Evolutionary conservation across 2,113 vertebrate genomes (phyloP).

Genomic region (Hiodon tergisus): DNA sequence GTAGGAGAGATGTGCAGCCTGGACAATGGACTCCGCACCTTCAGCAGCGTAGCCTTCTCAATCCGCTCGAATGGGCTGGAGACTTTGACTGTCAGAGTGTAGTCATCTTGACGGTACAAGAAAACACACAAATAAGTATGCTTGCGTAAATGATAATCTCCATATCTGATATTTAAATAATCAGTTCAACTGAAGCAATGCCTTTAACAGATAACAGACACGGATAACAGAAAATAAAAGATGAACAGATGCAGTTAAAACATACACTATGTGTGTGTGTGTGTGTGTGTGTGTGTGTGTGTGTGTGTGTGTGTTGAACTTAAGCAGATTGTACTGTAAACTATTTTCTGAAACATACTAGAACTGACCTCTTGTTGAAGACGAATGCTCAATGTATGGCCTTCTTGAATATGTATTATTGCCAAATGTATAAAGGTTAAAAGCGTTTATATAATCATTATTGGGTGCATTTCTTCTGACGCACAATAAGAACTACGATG

Average conservation of each 20-base stretch:
- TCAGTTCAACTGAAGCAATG: no score
- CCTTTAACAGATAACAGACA: no score
- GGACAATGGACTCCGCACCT: conserved; percentile 41
- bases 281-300: no score
- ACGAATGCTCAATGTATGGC: background rate
- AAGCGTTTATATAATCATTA: background rate
- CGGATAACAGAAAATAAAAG: background rate
- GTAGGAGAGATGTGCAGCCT: conserved; percentile 44
- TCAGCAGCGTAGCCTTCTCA: conserved; percentile 37
- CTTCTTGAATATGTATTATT: background rate
- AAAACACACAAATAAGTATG: conserved; percentile 1
- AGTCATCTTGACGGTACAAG: conserved; percentile 49
- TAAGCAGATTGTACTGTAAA: no score
- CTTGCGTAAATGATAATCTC: background rate
- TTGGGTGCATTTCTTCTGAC: background rate
- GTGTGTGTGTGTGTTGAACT: no score
- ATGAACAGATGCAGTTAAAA: background rate
- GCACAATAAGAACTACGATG: background rate
- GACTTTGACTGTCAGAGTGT: conserved; percentile 50
- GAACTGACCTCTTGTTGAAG: background rate
- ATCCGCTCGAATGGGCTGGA: conserved; percentile 43
- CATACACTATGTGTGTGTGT: background rate
- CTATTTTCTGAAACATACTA: background rate
- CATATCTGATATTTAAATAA: background rate
- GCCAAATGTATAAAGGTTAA: no score